Base-by-base conservation (phyloP, 92 coral and sea anemone genomes). In the Bergia sp. region DNA sequence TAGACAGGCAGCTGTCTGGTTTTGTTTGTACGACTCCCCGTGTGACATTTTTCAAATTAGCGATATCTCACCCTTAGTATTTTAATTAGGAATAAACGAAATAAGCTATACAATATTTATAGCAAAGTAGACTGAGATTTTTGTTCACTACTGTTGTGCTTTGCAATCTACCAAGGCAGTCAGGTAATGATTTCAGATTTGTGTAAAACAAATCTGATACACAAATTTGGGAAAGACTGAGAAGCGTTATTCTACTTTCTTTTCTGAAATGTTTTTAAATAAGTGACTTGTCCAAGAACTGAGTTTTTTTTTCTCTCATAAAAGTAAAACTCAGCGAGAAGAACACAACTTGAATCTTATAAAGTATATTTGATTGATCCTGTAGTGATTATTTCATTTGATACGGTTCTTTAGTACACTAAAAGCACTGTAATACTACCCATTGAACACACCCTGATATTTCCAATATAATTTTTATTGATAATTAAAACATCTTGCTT, bases 1-100 rank as follows among this genome's bases (percentile, higher is more conserved):
- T 40, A 39, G 16, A 10, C 45, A 29, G 13, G 79, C 7, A 16
- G 67, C 39, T 58, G 43, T 41, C 55, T 15, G 42, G 13, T 39
- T 37, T 64, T 82, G 86, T 82, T 82, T 82, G 39, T 21, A 21
- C 16, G 1, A 41, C 76, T 41, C 29, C 45, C 86, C 21, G 18
- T 69, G 21, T 43, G 86, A 65, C 73, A 82, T 42, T n/a, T 81
- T 82, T 20, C 39, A 38, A 65, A 10, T 82, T 65, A 40, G 20
- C 18, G 20, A 37, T 82, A 57, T 45, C 18, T 23, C 55, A 66
- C 42, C 55, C 66, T 40, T 65, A 61, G 69, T 20, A 18, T 0
- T 73, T 39, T 75, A 15, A 13, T 12, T 40, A 39, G 16, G 13
- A 75, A 41, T 39, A 75, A 15, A 50, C 79, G 79, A 75, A 75